Evolutionary conservation across 2,113 vertebrate genomes (phyloP), one percentile per base, ranked within the genome.

Genomic region (Oreochromis spilurus): DNA sequence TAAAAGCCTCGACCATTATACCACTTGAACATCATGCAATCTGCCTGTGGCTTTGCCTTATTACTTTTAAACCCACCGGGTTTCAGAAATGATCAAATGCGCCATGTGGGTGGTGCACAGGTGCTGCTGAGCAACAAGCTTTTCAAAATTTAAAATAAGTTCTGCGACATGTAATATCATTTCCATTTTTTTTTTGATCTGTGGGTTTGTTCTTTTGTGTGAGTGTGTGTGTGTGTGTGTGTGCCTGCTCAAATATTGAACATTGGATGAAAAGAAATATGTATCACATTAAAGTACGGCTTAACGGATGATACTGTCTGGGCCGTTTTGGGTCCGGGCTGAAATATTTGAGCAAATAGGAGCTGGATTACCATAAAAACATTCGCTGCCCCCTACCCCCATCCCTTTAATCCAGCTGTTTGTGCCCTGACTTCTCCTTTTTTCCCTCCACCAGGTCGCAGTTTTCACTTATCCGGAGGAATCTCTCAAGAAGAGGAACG

Each of bases 1-100:
- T 91, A 84, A 91, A 91, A 83, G 67, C 52, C 45, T 8, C 31
- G 55, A 55, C 86, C 77, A 90, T 94, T 91, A 91, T 43, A 77
- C 58, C 88, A 79, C 90, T 90, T 84, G 57, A 91, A 54, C 67
- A 88, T 81, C 65, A 31, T 45, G 79, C 79, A 85, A 57, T 83
- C 80, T 87, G 43, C 55, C 85, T 16, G n/a, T 34, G 21, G 75
- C 50, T 58, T 72, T 13, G 77, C 60, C 65, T 85, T 82, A 83
- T 86, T 77, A 67, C 50, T 60, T 65, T 82, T 45, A 77, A 88
- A 92, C 38, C n/a, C 57, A 38, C 29, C 53, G 72, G 77, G 55
- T 82, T 86, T 83, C 81, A 26, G 82, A 90, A 45, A 82, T 84
- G 55, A 91, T 82, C 45, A 54, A 72, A 90, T 83, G 50, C 50